Evolutionary conservation across 2,113 vertebrate genomes (phyloP).

Genomic region (Oreocharis arfaki): DNA sequence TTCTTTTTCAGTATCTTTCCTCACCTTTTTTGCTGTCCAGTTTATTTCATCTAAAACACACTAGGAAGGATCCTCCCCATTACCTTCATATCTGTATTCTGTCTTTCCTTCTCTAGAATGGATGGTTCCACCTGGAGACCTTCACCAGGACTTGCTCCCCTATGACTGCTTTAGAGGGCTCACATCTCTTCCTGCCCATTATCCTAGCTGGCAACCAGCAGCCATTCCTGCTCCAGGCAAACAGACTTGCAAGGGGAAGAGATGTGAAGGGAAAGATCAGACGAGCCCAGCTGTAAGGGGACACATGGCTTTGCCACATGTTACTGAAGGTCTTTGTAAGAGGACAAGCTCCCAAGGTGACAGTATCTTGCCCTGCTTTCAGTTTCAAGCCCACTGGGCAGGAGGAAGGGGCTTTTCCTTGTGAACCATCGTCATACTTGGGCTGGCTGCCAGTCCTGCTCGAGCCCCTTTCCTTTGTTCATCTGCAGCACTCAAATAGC

Average conservation of each 20-base stretch:
- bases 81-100: not conserved
- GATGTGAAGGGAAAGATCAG: not conserved
- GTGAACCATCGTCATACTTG: not conserved
- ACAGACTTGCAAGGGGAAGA: not conserved
- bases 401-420: slow-evolving; percentile 48
- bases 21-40: not conserved
- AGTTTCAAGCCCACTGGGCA: not conserved
- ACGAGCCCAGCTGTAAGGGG: not conserved
- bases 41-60: not conserved
- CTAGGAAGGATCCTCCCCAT: not conserved
- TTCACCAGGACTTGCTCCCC: not conserved
- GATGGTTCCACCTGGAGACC: not conserved
- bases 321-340: not conserved
- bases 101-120: not conserved
- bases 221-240: not conserved
- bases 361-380: not conserved
- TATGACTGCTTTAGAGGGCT: not conserved
- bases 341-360: not conserved
- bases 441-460: slow-evolving; percentile 26
- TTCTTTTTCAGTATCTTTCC: not conserved
- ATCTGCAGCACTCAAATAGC: slow-evolving; percentile 24
- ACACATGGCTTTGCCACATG: not conserved
- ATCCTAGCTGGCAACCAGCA: not conserved
- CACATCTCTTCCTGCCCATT: not conserved
- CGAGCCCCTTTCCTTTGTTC: slow-evolving; percentile 35